Evolutionary conservation across 2,888 invertebrate species (phyloP).

Genomic region (Polylopha cassiicola): DNA sequence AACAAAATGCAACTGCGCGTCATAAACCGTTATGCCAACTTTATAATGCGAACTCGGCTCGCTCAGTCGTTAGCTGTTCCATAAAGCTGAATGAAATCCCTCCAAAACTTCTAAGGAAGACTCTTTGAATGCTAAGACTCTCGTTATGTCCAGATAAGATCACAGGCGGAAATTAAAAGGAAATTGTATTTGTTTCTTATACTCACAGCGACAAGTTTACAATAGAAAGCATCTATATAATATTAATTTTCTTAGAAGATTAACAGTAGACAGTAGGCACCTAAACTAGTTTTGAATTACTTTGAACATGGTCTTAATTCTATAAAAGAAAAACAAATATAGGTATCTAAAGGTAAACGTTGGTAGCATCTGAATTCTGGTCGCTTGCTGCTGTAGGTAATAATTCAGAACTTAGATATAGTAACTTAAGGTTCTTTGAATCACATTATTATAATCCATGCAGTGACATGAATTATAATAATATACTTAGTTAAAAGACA

Average conservation of each 20-base stretch:
- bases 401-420: too few relatives aligned
- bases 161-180: conserved; percentile 69
- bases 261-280: conserved; percentile 1
- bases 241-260: conserved; percentile 14
- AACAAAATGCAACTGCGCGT: neutral
- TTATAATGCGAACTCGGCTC: conserved; percentile 5
- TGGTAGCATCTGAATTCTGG: too few relatives aligned
- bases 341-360: too few relatives aligned
- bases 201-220: conserved; percentile 53
- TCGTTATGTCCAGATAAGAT: conserved; percentile 66
- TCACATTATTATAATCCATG: too few relatives aligned
- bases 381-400: too few relatives aligned
- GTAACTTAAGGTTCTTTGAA: too few relatives aligned
- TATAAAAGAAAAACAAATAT: too few relatives aligned
- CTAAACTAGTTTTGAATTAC: conserved; percentile 1
- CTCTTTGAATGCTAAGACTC: conserved; percentile 58
- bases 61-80: conserved; percentile 12
- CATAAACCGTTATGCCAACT: too few relatives aligned
- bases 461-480: too few relatives aligned
- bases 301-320: conserved; percentile 2
- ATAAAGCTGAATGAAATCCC: conserved; percentile 44
- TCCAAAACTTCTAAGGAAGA: conserved; percentile 49
- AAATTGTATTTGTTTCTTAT: conserved; percentile 75
- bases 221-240: conserved; percentile 38
- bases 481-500: too few relatives aligned